phyloP scores from a whole-genome alignment of 2,797 vertebrate species.

The Heteromormyrus szaboi region DNA sequence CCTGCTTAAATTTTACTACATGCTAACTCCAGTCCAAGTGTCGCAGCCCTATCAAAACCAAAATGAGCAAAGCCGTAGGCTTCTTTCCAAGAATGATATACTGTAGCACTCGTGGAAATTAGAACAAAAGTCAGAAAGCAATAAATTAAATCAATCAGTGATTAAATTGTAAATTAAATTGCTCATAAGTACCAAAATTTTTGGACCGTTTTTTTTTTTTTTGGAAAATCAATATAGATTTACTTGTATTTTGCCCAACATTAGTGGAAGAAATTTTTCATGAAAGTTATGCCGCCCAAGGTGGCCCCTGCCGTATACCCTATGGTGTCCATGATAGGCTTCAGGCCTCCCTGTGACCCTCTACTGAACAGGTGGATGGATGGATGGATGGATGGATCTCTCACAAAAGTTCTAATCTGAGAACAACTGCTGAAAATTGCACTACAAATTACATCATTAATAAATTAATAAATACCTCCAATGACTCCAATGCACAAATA shows the following conservation, averaged over 20 bases:
- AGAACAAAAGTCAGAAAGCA: background rate
- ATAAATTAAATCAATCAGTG: background rate
- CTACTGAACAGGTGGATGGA: background rate
- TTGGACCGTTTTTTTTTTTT: background rate
- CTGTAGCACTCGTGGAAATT: background rate
- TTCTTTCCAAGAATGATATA: background rate
- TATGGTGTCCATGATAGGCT: background rate
- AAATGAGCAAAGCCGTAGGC: background rate
- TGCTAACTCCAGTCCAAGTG: background rate
- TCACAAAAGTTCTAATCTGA: background rate
- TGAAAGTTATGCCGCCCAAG: background rate
- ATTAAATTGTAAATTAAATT: background rate
- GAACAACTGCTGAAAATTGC: background rate
- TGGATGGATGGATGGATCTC: background rate
- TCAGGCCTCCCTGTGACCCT: background rate
- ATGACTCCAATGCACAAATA: conserved; percentile 71
- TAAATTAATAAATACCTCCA: conserved; percentile 58
- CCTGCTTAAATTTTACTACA: background rate
- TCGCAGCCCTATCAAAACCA: background rate
- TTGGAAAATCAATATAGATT: background rate
- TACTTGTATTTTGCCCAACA: background rate
- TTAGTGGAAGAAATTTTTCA: background rate
- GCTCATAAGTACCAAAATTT: background rate
- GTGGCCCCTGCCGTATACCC: background rate
- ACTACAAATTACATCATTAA: background rate